Evolutionary conservation across 2,113 vertebrate genomes (phyloP), one percentile per base, ranked within the genome.

Genomic region (Phasianus colchicus): DNA sequence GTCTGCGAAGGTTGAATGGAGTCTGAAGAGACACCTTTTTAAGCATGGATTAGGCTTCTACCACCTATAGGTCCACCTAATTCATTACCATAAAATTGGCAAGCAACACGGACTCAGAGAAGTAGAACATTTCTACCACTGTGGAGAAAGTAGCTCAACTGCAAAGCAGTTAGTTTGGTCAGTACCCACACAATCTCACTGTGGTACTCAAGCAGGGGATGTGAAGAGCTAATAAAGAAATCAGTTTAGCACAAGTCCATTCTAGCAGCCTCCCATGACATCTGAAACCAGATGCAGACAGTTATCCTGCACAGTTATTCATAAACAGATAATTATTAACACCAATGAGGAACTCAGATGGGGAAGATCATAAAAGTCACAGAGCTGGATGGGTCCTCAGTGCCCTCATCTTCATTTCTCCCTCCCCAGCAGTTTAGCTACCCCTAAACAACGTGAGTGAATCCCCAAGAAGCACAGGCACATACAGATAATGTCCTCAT

Each of bases 401-500:
- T 1, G 11, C 48, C 65, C 65, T 60, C 57, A 13, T 42, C 67
- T 58, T 83, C 50, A 30, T 30, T 45, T 34, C 79, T 57, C 65
- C 85, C 85, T n/a, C 72, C 89, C 64, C 64, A 70, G 57, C 21
- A 58, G n/a, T 50, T 40, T 1, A 61, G 40, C 47, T 82, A 60
- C 95, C 83, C 85, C 61, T 5, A 32, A 54, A 32, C 6, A 85
- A 48, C 55, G 24, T 0, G 13, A 85, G 83, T 2, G 8, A 47
- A 47, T 20, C 79, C 57, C 89, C 20, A 57, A 95, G 89, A 52
- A 90, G 65, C 77, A 64, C 75, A 24, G 80, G 75, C 57, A 98
- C 99, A 94, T 98, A 99, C 99, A 98, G 92, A 99, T 96, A n/a
- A 99, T 98, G 97, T 99, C 99, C 96, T 99, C 99, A 30, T 99